Conservation (phyloP, 37 sponge, comb jelly and placozoan species). For the Halisarca cf. caerulea region DNA sequence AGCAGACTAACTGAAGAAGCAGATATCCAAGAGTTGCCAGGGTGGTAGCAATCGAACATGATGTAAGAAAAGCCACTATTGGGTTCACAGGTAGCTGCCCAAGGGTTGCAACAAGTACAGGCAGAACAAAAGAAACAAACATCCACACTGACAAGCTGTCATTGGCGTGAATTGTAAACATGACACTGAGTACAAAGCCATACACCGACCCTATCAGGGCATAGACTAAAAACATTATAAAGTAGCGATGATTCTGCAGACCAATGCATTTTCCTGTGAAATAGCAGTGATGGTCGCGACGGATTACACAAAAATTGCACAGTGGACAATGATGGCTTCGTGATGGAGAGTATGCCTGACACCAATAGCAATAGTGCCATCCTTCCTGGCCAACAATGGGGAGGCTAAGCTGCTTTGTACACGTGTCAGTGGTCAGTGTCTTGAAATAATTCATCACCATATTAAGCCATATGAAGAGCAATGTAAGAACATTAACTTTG, state of each 20-base stretch:
- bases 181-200: conserved; percentile 50
- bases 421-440: conserved; percentile 50
- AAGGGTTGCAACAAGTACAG: conserved; percentile 61
- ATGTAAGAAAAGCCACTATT: conserved; percentile 43
- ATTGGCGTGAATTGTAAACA: conserved; percentile 1
- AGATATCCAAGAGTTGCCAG: conserved; percentile 40
- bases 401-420: conserved; percentile 38
- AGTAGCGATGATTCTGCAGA: conserved; percentile 82
- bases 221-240: conserved; percentile 69
- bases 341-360: conserved; percentile 66
- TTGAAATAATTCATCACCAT: conserved; percentile 27
- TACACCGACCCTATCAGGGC: conserved; percentile 38
- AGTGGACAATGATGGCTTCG: conserved; percentile 75
- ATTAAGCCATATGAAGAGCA: conserved; percentile 54
- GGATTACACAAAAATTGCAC: conserved; percentile 71
- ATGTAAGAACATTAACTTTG: conserved; percentile 6
- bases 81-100: conserved; percentile 50
- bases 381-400: conserved; percentile 59
- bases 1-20: conserved; percentile 31
- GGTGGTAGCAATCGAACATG: conserved; percentile 42
- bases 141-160: conserved; percentile 49
- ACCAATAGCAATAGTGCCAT: conserved; percentile 75
- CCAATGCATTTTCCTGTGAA: conserved; percentile 82
- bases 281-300: conserved; percentile 88
- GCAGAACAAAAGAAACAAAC: conserved; percentile 59